A percentile compares a stretch with the other conserved stretches of the same genome.
phyloP scores from a whole-genome alignment of 1,140 invertebrate species.

The Procambarus clarkii region DNA sequence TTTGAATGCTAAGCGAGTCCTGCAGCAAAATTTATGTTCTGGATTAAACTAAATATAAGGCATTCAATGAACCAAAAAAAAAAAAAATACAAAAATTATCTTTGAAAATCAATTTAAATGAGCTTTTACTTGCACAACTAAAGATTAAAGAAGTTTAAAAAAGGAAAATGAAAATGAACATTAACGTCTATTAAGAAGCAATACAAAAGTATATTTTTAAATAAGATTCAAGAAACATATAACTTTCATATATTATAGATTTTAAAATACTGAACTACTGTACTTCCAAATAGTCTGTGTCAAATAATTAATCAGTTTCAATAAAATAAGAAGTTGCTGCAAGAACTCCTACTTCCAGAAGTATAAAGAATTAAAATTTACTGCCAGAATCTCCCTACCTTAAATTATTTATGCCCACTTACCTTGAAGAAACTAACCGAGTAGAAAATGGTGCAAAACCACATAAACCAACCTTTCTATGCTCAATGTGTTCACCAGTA shows the following conservation, averaged over 20 bases:
- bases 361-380: not conserved
- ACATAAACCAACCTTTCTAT: conserved; percentile 20
- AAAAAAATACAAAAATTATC: conserved; percentile 9
- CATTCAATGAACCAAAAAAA: not conserved
- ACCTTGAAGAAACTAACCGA: not conserved
- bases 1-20: conserved; percentile 31
- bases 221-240: not conserved
- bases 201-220: not conserved
- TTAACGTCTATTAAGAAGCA: conserved; percentile 29
- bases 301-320: not conserved
- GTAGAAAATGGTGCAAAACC: not conserved
- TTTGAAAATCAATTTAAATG: conserved; percentile 19
- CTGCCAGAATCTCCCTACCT: not conserved
- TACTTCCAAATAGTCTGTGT: not conserved
- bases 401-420: conserved; percentile 4
- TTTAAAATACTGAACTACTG: not conserved
- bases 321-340: conserved; percentile 17
- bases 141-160: conserved; percentile 30
- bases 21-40: conserved; percentile 52
- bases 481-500: not conserved
- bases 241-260: not conserved
- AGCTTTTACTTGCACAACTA: conserved; percentile 17
- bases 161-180: conserved; percentile 18
- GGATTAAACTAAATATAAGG: not conserved
- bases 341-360: conserved; percentile 22